Evolutionary conservation across 2,113 vertebrate species (phyloP).

Genomic region (Bombycilla garrulus): DNA sequence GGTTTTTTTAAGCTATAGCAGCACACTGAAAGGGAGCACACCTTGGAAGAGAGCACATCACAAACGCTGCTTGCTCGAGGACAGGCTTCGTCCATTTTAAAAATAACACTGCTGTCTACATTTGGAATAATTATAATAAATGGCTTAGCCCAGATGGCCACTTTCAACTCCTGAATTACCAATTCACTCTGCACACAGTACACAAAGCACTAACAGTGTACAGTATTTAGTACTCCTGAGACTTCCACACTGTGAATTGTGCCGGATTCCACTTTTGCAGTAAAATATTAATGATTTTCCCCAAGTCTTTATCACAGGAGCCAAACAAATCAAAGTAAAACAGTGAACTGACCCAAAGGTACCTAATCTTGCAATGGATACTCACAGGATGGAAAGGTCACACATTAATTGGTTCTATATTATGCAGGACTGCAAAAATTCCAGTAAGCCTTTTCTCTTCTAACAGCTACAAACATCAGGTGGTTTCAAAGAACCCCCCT

Average conservation of each 20-base stretch:
- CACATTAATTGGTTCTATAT: background rate
- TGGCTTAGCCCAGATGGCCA: slow-evolving; percentile 3
- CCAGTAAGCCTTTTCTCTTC: slow-evolving; percentile 28
- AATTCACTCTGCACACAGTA: background rate
- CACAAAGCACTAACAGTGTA: background rate
- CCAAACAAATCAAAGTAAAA: background rate
- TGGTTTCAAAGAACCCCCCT: slow-evolving; percentile 13
- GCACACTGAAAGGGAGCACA: background rate
- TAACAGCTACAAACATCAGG: slow-evolving; percentile 19
- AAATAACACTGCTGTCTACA: background rate
- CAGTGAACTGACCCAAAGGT: background rate
- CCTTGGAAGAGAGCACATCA: background rate
- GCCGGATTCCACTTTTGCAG: background rate
- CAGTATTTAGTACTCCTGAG: background rate
- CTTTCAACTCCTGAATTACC: background rate
- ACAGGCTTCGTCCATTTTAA: background rate
- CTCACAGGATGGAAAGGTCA: background rate
- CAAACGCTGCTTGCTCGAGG: background rate
- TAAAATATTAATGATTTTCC: slow-evolving; percentile 13
- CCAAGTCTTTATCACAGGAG: background rate
- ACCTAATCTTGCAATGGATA: background rate
- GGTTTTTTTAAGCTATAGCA: background rate
- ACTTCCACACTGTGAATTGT: background rate
- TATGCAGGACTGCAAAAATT: slow-evolving; percentile 13
- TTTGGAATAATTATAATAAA: background rate